Evolutionary conservation across 2,888 invertebrate species (phyloP), one percentile per base, ranked within the genome.

Genomic region (Acanthosepion esculentum): DNA sequence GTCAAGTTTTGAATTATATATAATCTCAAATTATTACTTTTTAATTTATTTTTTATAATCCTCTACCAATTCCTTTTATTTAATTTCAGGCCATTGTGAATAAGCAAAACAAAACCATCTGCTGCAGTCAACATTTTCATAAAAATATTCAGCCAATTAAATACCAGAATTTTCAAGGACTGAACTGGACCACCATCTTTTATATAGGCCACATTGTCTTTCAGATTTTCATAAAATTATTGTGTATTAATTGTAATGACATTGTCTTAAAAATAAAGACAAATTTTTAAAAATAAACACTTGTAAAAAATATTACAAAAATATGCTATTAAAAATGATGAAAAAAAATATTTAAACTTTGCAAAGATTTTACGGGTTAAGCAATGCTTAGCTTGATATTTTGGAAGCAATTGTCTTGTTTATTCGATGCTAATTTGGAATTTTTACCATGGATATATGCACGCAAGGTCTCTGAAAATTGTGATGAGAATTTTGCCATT

Each of bases 311-410:
- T 78, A 33, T n/a, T 33, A n/a, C n/a, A 33, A n/a, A n/a, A 33
- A 78, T n/a, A 78, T n/a, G n/a, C 78, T 78, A 15, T 12, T 4
- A 0, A 78, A 78, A 78, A 78, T 12, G 10, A 10, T n/a, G 4
- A n/a, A 78, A n/a, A n/a, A 78, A 78, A 78, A n/a, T 78, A 78
- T 78, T 78, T n/a, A 78, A 78, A n/a, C 78, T n/a, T 78, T 78
- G 78, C n/a, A 78, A 78, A n/a, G n/a, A 33, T 78, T 78, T 78
- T 33, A 33, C 12, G 4, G 4, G 12, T 78, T 78, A 33, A 33
- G 78, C 78, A 78, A 78, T n/a, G n/a, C n/a, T n/a, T 12, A 33
- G n/a, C 78, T 33, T 78, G 10, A 78, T 15, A 78, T 33, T 78
- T 78, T 78, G n/a, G 78, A 78, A 78, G 15, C 8, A n/a, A n/a